Evolutionary conservation across 1,140 invertebrate species (phyloP).

Genomic region (Neoseiulus cucumeris): DNA sequence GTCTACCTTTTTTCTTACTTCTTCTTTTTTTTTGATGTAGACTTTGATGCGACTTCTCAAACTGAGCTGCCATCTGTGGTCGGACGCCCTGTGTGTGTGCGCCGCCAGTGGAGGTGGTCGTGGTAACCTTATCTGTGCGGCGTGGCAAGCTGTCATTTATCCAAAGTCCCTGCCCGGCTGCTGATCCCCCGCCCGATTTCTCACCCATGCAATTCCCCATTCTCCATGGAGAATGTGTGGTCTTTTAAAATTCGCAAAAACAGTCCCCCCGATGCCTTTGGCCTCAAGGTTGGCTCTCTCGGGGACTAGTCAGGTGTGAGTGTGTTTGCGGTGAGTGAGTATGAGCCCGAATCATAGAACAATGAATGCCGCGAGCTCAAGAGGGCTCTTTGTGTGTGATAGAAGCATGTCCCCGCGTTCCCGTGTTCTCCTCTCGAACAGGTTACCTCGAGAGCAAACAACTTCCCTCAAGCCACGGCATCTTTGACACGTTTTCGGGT

Average conservation of each 20-base stretch:
- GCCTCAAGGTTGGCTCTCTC: too few species aligned
- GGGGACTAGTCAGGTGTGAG: too few species aligned
- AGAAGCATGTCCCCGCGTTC: too few species aligned
- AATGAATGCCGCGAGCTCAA: too few species aligned
- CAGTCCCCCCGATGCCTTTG: not conserved
- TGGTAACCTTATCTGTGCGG: not conserved
- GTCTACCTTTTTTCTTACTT: not conserved
- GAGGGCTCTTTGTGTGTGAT: too few species aligned
- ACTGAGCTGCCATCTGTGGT: not conserved
- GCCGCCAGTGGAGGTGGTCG: not conserved
- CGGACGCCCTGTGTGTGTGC: not conserved
- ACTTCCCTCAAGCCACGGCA: too few species aligned
- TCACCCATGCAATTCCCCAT: not conserved
- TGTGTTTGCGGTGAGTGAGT: too few species aligned
- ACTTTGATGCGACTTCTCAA: not conserved
- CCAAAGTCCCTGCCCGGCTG: not conserved
- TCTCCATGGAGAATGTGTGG: not conserved
- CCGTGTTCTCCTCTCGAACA: too few species aligned
- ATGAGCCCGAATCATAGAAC: too few species aligned
- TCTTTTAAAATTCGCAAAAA: slow-evolving; percentile 11
- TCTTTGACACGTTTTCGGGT: too few species aligned
- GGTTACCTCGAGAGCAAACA: too few species aligned
- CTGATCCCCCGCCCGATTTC: not conserved
- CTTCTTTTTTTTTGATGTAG: too few species aligned
- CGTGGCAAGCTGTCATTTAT: slow-evolving; percentile 12